Evolutionary conservation across 1,140 invertebrate genomes (phyloP).

Genomic region (Drosophila pachea): DNA sequence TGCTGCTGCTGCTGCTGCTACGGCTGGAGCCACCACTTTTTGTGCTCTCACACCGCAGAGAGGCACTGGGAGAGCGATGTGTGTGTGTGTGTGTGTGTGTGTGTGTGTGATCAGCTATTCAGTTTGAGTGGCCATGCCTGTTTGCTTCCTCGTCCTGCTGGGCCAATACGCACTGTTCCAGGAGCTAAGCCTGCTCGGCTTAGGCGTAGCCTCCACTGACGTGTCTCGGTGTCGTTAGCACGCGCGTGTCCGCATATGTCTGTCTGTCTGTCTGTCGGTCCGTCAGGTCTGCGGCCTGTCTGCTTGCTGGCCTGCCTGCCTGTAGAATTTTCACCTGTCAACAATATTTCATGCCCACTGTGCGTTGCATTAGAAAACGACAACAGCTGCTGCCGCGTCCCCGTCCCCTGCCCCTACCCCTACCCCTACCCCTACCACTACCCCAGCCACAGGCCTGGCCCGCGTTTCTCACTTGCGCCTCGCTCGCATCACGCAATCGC

Average conservation of each 20-base stretch:
- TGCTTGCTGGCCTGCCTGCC: conserved; percentile 21
- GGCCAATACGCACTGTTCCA: neutral
- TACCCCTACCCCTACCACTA: conserved; percentile 37
- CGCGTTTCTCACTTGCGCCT: conserved; percentile 12
- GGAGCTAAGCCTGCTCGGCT: conserved; percentile 9
- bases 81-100: neutral
- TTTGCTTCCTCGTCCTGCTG: neutral
- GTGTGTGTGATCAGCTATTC: conserved; percentile 1
- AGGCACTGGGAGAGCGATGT: neutral
- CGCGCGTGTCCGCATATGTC: conserved; percentile 45
- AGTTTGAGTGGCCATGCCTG: neutral
- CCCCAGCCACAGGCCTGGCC: no score
- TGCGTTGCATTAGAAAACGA: conserved; percentile 70
- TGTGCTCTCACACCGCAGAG: conserved; percentile 3
- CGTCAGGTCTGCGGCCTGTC: neutral
- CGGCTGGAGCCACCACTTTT: conserved; percentile 4
- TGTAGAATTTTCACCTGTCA: conserved; percentile 69
- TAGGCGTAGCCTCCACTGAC: conserved; percentile 43
- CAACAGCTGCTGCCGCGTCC: conserved; percentile 47
- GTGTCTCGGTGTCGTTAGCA: conserved; percentile 59
- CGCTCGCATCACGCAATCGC: conserved; percentile 30
- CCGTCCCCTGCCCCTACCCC: neutral
- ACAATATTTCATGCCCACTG: conserved; percentile 75
- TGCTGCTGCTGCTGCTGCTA: neutral
- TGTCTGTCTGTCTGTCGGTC: conserved; percentile 7